Percentiles rank a stretch among this genome's conserved stretches.
Conservation (phyloP, 2,113 vertebrate genomes). For the Porphyrio hochstetteri region DNA sequence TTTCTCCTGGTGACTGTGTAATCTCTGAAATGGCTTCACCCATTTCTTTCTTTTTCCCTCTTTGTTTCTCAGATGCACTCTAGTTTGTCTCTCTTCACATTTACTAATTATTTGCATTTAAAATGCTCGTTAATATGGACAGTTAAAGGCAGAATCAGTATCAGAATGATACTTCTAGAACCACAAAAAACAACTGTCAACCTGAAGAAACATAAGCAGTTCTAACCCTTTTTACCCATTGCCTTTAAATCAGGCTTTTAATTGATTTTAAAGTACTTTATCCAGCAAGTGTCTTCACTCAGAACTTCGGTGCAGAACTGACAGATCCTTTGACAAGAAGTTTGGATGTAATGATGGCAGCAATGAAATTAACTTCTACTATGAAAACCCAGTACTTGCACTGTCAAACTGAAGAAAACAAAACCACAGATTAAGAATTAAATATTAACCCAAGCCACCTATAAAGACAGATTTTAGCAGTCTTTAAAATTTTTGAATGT, state of each 20-base stretch:
- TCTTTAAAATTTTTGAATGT: not conserved
- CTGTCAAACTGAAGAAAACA: not conserved
- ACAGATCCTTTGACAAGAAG: not conserved
- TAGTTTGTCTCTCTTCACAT: not conserved
- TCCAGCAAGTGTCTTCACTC: not conserved
- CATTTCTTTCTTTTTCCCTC: not conserved
- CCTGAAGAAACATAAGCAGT: not conserved
- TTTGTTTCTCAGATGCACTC: not conserved
- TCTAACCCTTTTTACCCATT: not conserved
- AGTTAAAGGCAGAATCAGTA: not conserved
- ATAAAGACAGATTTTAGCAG: not conserved
- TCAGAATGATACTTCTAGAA: not conserved
- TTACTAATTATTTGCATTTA: not conserved
- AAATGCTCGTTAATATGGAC: not conserved
- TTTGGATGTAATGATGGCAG: not conserved
- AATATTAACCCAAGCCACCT: not conserved
- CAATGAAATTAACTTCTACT: not conserved
- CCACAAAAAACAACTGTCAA: not conserved
- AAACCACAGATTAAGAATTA: not conserved
- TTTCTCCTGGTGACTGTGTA: not conserved
- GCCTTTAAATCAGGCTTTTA: not conserved
- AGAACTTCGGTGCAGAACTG: not conserved
- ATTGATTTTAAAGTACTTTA: not conserved
- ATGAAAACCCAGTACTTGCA: not conserved
- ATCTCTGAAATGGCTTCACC: not conserved